Percentiles rank a stretch among this genome's conserved stretches.
Evolutionary conservation across 2,797 vertebrate species (phyloP).

Genomic region (Erethizon dorsatum): DNA sequence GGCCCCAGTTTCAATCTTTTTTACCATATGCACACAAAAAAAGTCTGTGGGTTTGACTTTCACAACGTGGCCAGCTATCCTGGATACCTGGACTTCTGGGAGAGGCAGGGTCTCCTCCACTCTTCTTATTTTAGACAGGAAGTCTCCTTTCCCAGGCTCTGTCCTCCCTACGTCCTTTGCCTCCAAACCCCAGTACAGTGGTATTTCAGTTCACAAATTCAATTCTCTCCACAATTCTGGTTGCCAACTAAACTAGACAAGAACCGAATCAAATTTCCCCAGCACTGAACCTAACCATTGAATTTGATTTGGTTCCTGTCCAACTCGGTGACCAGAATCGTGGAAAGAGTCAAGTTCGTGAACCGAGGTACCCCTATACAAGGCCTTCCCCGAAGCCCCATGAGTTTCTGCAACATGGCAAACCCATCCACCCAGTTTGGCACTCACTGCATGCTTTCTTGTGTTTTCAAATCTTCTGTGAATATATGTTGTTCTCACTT

Average conservation of each 20-base stretch:
- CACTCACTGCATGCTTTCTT: not conserved
- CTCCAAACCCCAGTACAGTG: not conserved
- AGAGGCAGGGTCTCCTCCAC: not conserved
- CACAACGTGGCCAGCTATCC: not conserved
- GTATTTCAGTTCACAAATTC: not conserved
- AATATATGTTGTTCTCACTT: not conserved
- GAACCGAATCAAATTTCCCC: not conserved
- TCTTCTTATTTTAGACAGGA: not conserved
- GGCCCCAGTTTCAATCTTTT: not conserved
- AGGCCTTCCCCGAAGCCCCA: not conserved
- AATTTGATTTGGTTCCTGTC: not conserved
- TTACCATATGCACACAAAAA: not conserved
- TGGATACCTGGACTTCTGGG: not conserved
- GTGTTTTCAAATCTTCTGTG: not conserved
- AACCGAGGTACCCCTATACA: not conserved
- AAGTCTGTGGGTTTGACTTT: not conserved
- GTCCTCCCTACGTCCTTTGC: not conserved
- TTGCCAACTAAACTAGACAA: not conserved
- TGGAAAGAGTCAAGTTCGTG: not conserved
- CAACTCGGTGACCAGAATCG: not conserved
- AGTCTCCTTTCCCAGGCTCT: not conserved
- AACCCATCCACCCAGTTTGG: not conserved
- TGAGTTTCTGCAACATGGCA: not conserved
- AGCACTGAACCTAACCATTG: not conserved
- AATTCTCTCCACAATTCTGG: not conserved